Evolutionary conservation across 2,797 vertebrate species (phyloP), one percentile per base, ranked within the genome.

Genomic region (Enteromius mattozi): DNA sequence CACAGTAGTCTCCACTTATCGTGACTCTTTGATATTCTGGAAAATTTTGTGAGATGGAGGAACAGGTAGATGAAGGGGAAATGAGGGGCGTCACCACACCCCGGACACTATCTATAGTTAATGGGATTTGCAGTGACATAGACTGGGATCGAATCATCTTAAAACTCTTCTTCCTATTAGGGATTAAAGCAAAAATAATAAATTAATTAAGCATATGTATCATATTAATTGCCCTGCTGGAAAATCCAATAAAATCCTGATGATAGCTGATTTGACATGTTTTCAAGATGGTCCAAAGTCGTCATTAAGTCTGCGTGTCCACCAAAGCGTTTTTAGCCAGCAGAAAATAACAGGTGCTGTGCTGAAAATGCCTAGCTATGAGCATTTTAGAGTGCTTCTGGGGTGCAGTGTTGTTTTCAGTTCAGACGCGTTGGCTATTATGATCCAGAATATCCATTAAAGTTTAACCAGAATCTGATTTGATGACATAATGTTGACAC

Each of bases 1-100:
- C 97, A 91, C 98, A 99, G 95, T 99, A 99, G 91, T 99, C 98
- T 59, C 98, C 98, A 70, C 96, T 97, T 92, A 99, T 97, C 87
- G 96, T 97, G 82, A 99, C 97, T 91, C 98, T 95, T 95, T 99
- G 98, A 90, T 96, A 99, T 47, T 99, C 97, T 2, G 94, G 96
- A 79, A 96, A 93, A 78, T 88, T 86, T 61, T 94, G 93, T 13
- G 90, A 81, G 65, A 92, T 42, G 21, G 21, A 3, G 2, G 91
- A 78, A 2, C 91, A 88, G 1, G 83, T 90, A 0, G 92, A 90
- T n/a, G 90, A 45, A 6, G 96, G 94, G 72, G 95, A 91, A 56
- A 94, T 40, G 59, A 91, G 12, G 0, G 96, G 93, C 8, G 94
- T 86, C 49, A 82, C n/a, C 0, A 86, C 59, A 1, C 94, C 88